Evolutionary conservation across 2,888 invertebrate genomes (phyloP).

Genomic region (Capitulum mitella): DNA sequence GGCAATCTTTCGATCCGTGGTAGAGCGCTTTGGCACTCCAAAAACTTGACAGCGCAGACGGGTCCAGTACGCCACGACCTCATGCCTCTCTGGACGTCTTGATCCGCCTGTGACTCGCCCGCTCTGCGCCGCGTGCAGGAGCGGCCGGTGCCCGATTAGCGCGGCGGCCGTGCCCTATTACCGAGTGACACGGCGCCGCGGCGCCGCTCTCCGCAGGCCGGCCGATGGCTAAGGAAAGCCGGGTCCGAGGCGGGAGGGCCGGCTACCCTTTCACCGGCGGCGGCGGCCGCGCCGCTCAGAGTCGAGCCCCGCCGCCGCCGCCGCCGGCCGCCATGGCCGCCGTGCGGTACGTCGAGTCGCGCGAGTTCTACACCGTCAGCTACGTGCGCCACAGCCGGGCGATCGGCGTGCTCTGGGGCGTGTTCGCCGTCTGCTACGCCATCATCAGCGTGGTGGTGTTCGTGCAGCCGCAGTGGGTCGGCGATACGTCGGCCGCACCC

Average conservation of each 20-base stretch:
- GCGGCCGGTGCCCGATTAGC: background rate
- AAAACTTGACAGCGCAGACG: no score
- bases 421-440: conserved; percentile 94
- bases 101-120: no score
- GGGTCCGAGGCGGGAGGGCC: background rate
- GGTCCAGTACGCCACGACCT: no score
- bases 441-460: conserved; percentile 92
- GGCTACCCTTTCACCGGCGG: background rate
- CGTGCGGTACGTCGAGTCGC: background rate
- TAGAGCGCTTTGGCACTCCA: no score
- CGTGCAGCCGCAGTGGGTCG: conserved; percentile 76
- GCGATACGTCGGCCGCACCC: conserved; percentile 66
- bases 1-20: no score
- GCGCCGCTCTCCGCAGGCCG: background rate
- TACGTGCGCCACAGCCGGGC: conserved; percentile 51
- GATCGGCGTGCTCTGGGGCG: conserved; percentile 94
- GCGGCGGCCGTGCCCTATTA: background rate
- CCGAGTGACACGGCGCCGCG: background rate
- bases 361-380: conserved; percentile 21
- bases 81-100: no score
- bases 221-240: background rate
- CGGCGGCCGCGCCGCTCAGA: background rate
- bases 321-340: background rate
- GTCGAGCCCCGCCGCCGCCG: conserved; percentile 14
- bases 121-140: no score